A percentile compares a stretch with the other conserved stretches of the same genome.
These are phyloP conservation scores for Cephus spinipes DNA, from an alignment of 2,888 invertebrate species.

Conservation along the genomic window DNA sequence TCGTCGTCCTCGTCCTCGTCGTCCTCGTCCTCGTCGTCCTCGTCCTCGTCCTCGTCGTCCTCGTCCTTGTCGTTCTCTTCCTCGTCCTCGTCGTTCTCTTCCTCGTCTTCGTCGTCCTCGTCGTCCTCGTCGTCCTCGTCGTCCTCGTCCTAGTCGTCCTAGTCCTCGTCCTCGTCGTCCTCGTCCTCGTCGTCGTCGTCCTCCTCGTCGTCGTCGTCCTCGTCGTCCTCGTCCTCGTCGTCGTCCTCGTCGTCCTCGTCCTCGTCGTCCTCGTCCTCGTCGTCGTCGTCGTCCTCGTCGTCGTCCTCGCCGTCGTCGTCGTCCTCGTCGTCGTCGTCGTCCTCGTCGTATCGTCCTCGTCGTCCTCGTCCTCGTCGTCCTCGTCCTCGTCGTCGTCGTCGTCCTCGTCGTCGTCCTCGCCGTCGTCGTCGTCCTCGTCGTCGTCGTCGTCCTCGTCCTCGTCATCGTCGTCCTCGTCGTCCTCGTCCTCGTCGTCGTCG, in stretches of 20 bases:
- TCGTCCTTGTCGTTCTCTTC: no score
- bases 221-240: constrained; percentile 1
- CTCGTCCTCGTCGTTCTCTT: no score
- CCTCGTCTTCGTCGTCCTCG: no score
- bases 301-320: not conserved
- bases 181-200: not conserved
- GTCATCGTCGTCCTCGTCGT: constrained; percentile 1
- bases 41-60: not conserved
- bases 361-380: constrained; percentile 3
- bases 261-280: not conserved
- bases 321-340: no score
- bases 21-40: constrained; percentile 3
- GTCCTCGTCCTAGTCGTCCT: no score
- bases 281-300: not conserved
- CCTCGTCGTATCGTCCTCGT: no score
- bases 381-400: constrained; percentile 1
- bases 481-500: constrained; percentile 1
- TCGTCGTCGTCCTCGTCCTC: not conserved
- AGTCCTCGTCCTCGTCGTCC: no score
- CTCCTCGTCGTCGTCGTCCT: not conserved
- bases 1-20: constrained; percentile 1
- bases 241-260: not conserved
- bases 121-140: not conserved
- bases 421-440: not conserved
- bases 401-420: not conserved